Conservation (phyloP, 2,888 invertebrate species). For the Pachliopta kotzebuea region DNA sequence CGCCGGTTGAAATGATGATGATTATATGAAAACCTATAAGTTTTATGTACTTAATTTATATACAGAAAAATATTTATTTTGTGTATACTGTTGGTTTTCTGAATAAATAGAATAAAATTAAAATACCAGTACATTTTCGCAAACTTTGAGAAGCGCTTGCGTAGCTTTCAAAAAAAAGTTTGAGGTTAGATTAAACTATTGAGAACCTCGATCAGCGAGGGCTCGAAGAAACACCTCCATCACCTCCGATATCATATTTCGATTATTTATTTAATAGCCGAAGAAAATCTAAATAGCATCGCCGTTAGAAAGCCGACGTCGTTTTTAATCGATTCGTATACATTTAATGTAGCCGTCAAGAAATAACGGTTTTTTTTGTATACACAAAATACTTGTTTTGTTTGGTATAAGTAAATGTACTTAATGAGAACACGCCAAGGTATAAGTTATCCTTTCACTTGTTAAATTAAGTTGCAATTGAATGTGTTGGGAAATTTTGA, state of each 20-base stretch:
- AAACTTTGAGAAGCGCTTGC: too few relatives aligned
- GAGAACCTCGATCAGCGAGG: too few relatives aligned
- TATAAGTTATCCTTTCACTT: slow-evolving; percentile 9
- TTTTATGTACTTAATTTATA: too few relatives aligned
- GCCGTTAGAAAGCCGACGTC: neutral
- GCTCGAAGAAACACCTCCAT: neutral
- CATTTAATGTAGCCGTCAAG: neutral
- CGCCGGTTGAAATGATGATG: too few relatives aligned
- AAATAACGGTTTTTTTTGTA: neutral
- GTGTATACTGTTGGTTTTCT: too few relatives aligned
- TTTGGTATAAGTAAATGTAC: neutral
- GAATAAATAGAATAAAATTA: too few relatives aligned
- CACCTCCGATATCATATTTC: slow-evolving; percentile 1
- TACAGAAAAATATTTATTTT: too few relatives aligned
- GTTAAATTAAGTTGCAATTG: slow-evolving; percentile 1
- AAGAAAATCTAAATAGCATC: slow-evolving; percentile 4
- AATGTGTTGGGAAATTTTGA: slow-evolving; percentile 1
- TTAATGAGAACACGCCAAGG: neutral
- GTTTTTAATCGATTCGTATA: slow-evolving; percentile 1
- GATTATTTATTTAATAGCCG: neutral
- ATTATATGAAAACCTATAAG: too few relatives aligned
- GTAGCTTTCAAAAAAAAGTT: too few relatives aligned
- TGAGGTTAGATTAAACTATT: too few relatives aligned
- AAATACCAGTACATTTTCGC: too few relatives aligned
- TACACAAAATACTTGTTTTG: neutral